These are phyloP conservation scores for Natrix natrix DNA, from an alignment of 2,797 vertebrate genomes.

Conservation along the genomic window DNA sequence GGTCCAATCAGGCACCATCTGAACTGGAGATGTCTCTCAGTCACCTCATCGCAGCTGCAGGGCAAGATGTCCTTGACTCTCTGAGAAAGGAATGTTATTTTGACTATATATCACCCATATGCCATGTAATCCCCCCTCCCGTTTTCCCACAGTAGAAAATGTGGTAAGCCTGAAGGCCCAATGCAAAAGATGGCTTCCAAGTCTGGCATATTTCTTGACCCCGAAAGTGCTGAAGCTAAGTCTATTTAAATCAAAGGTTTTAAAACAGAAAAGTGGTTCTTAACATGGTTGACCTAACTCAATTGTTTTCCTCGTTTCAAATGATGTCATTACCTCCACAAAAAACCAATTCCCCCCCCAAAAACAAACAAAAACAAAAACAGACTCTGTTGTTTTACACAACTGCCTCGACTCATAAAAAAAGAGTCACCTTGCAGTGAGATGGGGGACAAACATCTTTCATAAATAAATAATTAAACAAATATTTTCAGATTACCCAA, in stretches of 20 bases:
- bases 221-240: not conserved
- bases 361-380: not conserved
- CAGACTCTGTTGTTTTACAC: not conserved
- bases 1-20: too few species aligned
- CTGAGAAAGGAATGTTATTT: too few species aligned
- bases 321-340: not conserved
- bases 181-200: too few species aligned
- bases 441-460: not conserved
- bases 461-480: not conserved
- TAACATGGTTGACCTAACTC: not conserved
- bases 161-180: too few species aligned
- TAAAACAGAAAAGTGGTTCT: not conserved
- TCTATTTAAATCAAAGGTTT: not conserved
- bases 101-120: too few species aligned
- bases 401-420: not conserved
- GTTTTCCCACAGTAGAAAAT: too few species aligned
- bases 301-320: not conserved
- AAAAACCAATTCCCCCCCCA: not conserved
- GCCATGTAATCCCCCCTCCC: too few species aligned
- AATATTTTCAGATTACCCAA: not conserved
- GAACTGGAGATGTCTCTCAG: too few species aligned
- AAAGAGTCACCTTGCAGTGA: not conserved
- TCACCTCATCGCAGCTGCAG: too few species aligned
- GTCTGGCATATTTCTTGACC: not conserved
- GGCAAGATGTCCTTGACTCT: too few species aligned